Evolutionary conservation across 2,113 vertebrate genomes (phyloP).

Genomic region (Agapornis roseicollis): DNA sequence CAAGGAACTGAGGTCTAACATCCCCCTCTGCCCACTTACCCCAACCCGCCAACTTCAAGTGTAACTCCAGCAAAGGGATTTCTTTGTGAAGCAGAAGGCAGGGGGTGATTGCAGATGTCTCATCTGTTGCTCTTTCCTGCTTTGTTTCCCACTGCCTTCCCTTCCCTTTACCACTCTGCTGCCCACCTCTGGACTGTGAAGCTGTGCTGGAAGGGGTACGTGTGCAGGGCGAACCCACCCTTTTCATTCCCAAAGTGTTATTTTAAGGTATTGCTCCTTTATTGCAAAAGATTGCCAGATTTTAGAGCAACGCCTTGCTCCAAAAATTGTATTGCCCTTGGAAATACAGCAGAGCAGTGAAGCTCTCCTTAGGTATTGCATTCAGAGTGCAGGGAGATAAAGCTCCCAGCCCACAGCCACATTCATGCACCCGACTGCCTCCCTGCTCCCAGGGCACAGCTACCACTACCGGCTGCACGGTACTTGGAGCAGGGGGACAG

Average conservation of each 20-base stretch:
- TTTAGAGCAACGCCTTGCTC: neutral
- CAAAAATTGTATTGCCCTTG: neutral
- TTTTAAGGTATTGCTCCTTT: neutral
- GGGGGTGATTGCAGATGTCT: neutral
- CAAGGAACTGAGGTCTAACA: neutral
- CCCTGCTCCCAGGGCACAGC: neutral
- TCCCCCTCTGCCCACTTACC: neutral
- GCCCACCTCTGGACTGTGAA: neutral
- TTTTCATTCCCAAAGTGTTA: neutral
- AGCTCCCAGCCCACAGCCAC: fast-evolving
- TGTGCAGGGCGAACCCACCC: fast-evolving
- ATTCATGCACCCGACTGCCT: neutral
- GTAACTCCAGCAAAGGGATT: neutral
- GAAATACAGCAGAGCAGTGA: neutral
- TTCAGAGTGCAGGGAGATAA: neutral
- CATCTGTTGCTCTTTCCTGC: neutral
- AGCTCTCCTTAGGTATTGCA: neutral
- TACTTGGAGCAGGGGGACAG: fast-evolving
- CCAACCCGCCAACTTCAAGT: neutral
- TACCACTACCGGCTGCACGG: fast-evolving
- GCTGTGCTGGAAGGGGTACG: neutral
- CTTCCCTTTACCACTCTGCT: neutral
- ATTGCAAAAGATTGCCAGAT: neutral
- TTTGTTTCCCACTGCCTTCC: neutral
- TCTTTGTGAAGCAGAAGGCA: neutral